Base-by-base conservation (phyloP, 2,888 invertebrate species). In the Eilema caniola region DNA sequence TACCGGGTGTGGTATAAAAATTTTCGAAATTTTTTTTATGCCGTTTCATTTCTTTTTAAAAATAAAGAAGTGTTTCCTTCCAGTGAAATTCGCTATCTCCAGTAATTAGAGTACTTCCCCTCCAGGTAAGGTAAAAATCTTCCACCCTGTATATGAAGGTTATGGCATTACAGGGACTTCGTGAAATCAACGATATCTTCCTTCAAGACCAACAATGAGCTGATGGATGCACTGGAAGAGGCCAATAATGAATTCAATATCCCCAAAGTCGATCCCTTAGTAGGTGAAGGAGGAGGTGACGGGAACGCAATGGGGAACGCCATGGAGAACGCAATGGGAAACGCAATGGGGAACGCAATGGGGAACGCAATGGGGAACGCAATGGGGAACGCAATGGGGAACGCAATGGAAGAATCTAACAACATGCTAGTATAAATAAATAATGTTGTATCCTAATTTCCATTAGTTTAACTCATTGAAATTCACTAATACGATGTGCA, bases 171-270 rank as follows among this genome's bases (percentile, higher is more conserved):
- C 87, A 95, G 95, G 62, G 94, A 95, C 73, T 95, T 95, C 79
- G 95, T 94, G 2, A 92, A 89, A 68, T 57, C 82, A 12, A 94
- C 93, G 4, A 94, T 95, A 85, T 77, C 92, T 0, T 87, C 93
- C 0, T 94, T 94, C 87, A 95, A 95, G 75, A 89, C 91, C 0
- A 92, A 93, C 0, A 84, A 75, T 0, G 95, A 95, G 47, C 75
- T 94, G 56, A 88, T 94, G 23, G 88, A 86, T 0, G 95, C 93
- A 0, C 88, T 94, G 81, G 16, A n/a, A n/a, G 66, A 66, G 41
- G 59, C 59, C 0, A 25, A 66, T 25, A 31, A 14, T 59, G 59
- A 66, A 7, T n/a, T 23, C n/a, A 24, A 10, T 16, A 24, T 33
- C 0, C 57, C 66, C 4, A 31, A 2, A 8, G 2, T 57, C 25